Conservation (phyloP, 2,797 vertebrate genomes). For the Tenualosa ilisha region DNA sequence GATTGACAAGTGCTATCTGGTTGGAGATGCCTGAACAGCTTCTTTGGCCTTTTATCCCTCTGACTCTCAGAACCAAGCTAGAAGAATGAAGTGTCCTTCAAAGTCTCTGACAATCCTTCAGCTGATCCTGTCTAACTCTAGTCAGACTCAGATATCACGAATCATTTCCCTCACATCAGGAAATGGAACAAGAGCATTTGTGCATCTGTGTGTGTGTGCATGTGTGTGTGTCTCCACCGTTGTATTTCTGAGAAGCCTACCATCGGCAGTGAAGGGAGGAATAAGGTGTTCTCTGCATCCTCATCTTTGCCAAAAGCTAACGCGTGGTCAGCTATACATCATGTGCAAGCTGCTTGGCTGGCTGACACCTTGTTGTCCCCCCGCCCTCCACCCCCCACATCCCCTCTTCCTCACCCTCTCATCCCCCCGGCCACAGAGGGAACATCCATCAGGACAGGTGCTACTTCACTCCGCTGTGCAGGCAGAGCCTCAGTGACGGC, state of each 20-base stretch:
- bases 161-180: conserved; percentile 12
- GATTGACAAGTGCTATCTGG: conserved; percentile 12
- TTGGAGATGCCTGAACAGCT: not conserved
- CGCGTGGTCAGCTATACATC: conserved; percentile 58
- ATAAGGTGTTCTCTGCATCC: conserved; percentile 17
- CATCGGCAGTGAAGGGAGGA: conserved; percentile 7
- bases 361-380: conserved; percentile 47
- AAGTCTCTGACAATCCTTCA: conserved; percentile 12
- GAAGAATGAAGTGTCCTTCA: conserved; percentile 13
- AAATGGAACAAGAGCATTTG: not conserved
- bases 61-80: conserved; percentile 6
- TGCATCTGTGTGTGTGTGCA: not conserved
- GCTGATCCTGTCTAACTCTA: not conserved
- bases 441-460: conserved; percentile 60
- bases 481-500: conserved; percentile 37
- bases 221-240: not conserved
- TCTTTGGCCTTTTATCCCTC: conserved; percentile 14
- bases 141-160: conserved; percentile 17
- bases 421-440: conserved; percentile 53
- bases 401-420: not conserved
- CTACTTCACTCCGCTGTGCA: conserved; percentile 55
- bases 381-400: conserved; percentile 22
- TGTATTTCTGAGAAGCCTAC: no score
- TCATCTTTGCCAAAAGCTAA: conserved; percentile 39
- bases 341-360: conserved; percentile 37